Percentiles rank a stretch among this genome's conserved stretches.
These are phyloP conservation scores for Talpa occidentalis DNA, from an alignment of 2,113 vertebrate species.

Conservation along the genomic window DNA sequence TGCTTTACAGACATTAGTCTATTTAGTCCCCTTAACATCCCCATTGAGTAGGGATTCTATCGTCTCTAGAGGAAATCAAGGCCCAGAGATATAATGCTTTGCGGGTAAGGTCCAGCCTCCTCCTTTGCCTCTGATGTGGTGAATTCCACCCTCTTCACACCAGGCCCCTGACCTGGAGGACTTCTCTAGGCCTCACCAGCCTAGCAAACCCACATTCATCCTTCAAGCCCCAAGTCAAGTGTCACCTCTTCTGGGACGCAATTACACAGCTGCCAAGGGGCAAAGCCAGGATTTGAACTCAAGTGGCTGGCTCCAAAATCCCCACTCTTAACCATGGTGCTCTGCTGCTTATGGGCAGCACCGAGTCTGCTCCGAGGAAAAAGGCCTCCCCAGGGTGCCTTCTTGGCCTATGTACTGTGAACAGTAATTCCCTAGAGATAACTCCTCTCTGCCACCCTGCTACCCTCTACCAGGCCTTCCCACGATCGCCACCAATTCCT, in stretches of 20 bases:
- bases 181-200: not conserved
- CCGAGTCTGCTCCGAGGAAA: not conserved
- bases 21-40: not conserved
- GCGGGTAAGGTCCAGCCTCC: not conserved
- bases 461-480: not conserved
- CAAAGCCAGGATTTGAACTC: not conserved
- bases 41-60: not conserved
- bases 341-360: not conserved
- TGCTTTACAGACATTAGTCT: not conserved
- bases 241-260: not conserved
- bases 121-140: not conserved
- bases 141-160: not conserved
- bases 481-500: not conserved
- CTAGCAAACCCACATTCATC: not conserved
- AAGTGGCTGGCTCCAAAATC: not conserved
- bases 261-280: not conserved
- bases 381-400: not conserved
- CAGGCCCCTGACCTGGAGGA: not conserved
- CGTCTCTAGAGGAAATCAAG: slow-evolving; percentile 34
- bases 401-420: not conserved
- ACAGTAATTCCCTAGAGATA: not conserved
- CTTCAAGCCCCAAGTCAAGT: not conserved
- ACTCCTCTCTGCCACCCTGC: not conserved
- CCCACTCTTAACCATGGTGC: not conserved
- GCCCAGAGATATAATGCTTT: not conserved